Evolutionary conservation across 2,888 invertebrate species (phyloP).

Genomic region (Amblyjoppa proteus): DNA sequence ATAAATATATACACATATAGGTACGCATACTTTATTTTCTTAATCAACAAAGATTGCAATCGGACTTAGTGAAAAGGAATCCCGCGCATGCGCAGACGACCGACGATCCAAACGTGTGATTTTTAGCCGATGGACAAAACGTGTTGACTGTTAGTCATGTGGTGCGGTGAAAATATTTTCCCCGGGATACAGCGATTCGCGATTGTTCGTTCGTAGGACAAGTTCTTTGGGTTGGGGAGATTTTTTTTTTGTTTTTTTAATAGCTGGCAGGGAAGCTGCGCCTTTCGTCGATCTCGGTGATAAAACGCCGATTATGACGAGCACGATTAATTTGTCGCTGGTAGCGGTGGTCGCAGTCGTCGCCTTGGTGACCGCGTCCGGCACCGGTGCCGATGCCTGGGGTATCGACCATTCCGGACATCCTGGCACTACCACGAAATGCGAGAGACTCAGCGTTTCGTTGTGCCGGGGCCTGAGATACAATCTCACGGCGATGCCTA

Average conservation of each 20-base stretch:
- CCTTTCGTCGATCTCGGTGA: conserved; percentile 2
- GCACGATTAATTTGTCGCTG: conserved; percentile 74
- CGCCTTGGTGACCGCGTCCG: conserved; percentile 67
- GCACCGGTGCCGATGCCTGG: conserved; percentile 73
- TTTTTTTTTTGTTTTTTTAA: not conserved
- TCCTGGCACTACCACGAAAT: conserved; percentile 86
- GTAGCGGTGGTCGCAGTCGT: conserved; percentile 78
- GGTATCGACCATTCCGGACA: conserved; percentile 85
- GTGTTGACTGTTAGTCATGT: conserved; percentile 17
- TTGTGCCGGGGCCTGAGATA: conserved; percentile 94
- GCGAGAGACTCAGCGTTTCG: conserved; percentile 92
- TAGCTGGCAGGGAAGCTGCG: not conserved
- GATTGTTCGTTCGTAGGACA: not conserved
- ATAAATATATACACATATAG: no score
- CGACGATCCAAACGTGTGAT: not conserved
- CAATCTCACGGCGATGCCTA: conserved; percentile 95
- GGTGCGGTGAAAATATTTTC: conserved; percentile 50
- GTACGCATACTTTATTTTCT: no score
- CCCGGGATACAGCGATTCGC: conserved; percentile 32
- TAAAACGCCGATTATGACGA: conserved; percentile 35
- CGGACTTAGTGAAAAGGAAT: not conserved
- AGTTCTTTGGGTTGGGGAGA: not conserved
- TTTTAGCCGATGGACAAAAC: not conserved
- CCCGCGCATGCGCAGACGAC: not conserved
- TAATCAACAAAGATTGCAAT: not conserved